Percentiles rank a stretch among this genome's conserved stretches.
phyloP scores from a whole-genome alignment of 1,140 invertebrate genomes.

The Drosophila littoralis region DNA sequence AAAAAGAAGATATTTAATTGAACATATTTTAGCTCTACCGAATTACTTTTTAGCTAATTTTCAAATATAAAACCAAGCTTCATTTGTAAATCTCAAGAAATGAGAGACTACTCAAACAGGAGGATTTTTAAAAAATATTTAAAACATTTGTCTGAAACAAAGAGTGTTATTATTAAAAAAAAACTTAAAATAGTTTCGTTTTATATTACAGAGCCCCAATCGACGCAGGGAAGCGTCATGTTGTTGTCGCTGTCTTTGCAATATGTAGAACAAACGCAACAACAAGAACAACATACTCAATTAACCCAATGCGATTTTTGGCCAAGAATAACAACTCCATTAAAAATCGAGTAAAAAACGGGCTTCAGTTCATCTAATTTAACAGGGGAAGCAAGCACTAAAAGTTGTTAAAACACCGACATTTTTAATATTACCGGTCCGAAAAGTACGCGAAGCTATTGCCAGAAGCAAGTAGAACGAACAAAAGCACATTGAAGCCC shows the following conservation, averaged over 20 bases:
- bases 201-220: constrained; percentile 41
- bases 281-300: constrained; percentile 28
- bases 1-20: no score
- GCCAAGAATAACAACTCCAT: constrained; percentile 46
- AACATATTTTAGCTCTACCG: no score
- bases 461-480: constrained; percentile 35
- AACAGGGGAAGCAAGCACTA: constrained; percentile 47
- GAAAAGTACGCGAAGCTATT: constrained; percentile 44
- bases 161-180: no score
- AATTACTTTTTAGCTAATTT: no score
- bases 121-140: no score
- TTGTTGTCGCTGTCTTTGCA: constrained; percentile 57
- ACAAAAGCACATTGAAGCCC: constrained; percentile 40
- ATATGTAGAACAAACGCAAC: constrained; percentile 46
- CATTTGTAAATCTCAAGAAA: no score
- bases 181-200: not conserved
- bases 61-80: no score
- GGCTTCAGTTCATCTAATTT: constrained; percentile 41
- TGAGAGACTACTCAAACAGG: no score
- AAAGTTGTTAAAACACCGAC: constrained; percentile 29
- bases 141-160: no score
- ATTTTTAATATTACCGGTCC: constrained; percentile 23
- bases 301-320: constrained; percentile 34
- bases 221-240: constrained; percentile 56
- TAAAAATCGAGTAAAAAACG: constrained; percentile 28